Conservation (phyloP, 2,797 vertebrate species). For the Buphagus erythrorhynchus region DNA sequence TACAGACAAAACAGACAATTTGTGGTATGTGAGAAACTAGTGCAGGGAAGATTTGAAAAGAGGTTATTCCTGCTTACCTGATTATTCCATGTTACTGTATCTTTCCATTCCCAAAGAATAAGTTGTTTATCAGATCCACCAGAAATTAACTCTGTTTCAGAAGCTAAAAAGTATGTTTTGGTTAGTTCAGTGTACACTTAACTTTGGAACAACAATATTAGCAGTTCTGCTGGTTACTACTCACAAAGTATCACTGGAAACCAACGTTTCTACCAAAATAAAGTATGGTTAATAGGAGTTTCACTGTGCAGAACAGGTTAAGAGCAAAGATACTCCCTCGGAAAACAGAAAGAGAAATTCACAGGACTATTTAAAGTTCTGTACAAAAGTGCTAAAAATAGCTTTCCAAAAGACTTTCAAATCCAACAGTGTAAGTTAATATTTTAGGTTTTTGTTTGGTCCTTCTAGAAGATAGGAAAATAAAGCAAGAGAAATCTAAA, state of each 20-base stretch:
- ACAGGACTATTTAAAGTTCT: not conserved
- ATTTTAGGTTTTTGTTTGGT: not conserved
- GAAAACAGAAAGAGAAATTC: not conserved
- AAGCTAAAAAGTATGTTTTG: conserved; percentile 69
- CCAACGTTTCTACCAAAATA: not conserved
- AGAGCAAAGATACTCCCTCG: not conserved
- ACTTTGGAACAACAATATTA: not conserved
- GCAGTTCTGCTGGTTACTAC: not conserved
- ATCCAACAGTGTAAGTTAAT: not conserved
- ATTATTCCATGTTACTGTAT: conserved; percentile 67
- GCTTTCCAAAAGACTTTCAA: not conserved
- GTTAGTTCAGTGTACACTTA: not conserved
- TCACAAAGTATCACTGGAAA: not conserved
- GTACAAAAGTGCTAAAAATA: not conserved
- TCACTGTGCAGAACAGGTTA: not conserved
- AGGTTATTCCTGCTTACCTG: conserved; percentile 74
- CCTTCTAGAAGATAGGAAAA: not conserved
- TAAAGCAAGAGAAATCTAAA: not conserved
- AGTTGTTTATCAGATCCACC: conserved; percentile 90
- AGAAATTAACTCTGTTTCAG: conserved; percentile 87
- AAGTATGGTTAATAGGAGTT: not conserved
- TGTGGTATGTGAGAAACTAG: not conserved
- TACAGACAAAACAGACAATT: not conserved
- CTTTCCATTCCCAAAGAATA: conserved; percentile 84
- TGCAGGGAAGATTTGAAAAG: not conserved